Conservation (phyloP, 2,888 invertebrate genomes). For the Anorthoa munda region DNA sequence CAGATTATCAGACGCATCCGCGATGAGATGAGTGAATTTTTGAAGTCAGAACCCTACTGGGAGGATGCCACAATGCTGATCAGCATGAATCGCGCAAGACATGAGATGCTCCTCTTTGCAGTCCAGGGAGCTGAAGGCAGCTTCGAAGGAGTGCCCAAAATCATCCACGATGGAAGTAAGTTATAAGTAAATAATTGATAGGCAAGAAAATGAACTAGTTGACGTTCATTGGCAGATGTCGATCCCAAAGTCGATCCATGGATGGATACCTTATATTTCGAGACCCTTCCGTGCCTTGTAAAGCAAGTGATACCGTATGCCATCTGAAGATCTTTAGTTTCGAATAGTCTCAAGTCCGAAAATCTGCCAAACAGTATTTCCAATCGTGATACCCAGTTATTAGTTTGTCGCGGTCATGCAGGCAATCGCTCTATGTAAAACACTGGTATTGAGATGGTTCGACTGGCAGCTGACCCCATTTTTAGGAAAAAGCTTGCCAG, state of each 20-base stretch:
- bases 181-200: constrained; percentile 27
- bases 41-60: constrained; percentile 82
- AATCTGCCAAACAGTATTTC: no score
- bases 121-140: constrained; percentile 82
- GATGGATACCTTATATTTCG: no score
- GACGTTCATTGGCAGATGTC: no score
- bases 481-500: neutral
- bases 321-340: no score
- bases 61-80: constrained; percentile 78
- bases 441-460: neutral
- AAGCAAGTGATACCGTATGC: no score
- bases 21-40: constrained; percentile 82
- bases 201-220: neutral
- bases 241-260: no score
- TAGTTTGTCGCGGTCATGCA: no score
- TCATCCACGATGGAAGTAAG: constrained; percentile 77
- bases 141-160: constrained; percentile 80
- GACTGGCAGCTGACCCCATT: neutral
- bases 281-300: no score
- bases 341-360: no score
- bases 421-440: no score
- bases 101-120: constrained; percentile 81
- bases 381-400: no score
- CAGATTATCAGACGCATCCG: constrained; percentile 78
- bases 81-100: constrained; percentile 72